Conservation (phyloP, 2,797 vertebrate species). For the Tinamus major region DNA sequence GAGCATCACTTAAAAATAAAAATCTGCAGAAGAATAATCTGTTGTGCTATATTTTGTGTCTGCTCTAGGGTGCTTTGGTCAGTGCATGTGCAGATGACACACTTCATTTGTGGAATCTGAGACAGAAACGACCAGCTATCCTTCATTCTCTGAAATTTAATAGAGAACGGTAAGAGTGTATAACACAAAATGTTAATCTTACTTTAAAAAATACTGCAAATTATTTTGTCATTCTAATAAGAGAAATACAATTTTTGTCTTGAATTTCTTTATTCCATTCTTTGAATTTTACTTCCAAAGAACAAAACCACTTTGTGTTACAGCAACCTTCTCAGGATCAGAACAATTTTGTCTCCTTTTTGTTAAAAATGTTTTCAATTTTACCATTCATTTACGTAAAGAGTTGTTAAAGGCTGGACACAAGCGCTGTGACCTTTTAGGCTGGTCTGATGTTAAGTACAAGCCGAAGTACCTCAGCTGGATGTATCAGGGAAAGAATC, state of each 20-base stretch:
- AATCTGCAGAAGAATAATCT: not conserved
- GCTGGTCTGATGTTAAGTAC: not conserved
- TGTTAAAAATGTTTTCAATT: not conserved
- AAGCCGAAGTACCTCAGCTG: not conserved
- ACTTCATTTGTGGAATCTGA: conserved; percentile 97
- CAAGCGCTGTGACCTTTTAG: not conserved
- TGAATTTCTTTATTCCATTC: not conserved
- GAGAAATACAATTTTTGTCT: not conserved
- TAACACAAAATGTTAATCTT: not conserved
- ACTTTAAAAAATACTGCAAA: not conserved
- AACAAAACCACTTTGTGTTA: not conserved
- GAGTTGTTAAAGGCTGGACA: not conserved
- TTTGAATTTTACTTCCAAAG: not conserved
- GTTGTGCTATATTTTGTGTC: conserved; percentile 23
- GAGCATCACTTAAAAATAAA: not conserved
- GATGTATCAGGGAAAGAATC: not conserved
- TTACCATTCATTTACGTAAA: not conserved
- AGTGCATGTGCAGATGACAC: conserved; percentile 95
- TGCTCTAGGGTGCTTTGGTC: conserved; percentile 93
- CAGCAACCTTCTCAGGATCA: not conserved
- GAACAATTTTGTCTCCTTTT: not conserved
- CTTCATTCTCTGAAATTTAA: conserved; percentile 99
- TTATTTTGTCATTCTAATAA: not conserved
- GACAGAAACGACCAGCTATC: conserved; percentile 94
- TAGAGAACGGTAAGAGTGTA: conserved; percentile 89